phyloP scores from a whole-genome alignment of 2,888 invertebrate species.

The Drosophila limbata region DNA sequence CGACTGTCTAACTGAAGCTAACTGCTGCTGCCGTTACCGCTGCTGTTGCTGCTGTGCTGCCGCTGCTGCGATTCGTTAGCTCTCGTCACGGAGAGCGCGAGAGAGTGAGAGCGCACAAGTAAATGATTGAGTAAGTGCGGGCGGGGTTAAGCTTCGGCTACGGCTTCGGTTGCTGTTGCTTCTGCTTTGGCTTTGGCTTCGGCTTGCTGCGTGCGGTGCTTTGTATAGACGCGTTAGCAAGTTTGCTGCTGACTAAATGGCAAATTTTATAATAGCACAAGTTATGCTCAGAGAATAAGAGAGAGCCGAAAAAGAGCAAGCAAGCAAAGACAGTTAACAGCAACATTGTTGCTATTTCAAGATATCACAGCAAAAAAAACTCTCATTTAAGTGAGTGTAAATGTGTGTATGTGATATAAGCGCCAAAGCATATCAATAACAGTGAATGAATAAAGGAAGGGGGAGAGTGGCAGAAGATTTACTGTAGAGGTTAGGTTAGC shows the following conservation, averaged over 20 bases:
- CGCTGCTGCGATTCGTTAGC: slow-evolving; percentile 16
- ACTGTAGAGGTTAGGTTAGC: slow-evolving; percentile 23
- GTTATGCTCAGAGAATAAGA: slow-evolving; percentile 27
- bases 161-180: slow-evolving; percentile 6
- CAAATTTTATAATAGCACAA: slow-evolving; percentile 58
- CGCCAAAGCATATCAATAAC: slow-evolving; percentile 52
- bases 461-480: not conserved
- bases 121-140: slow-evolving; percentile 29
- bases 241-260: slow-evolving; percentile 81
- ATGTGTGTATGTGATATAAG: slow-evolving; percentile 48
- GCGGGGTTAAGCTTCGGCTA: slow-evolving; percentile 25
- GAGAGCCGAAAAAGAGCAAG: slow-evolving; percentile 15
- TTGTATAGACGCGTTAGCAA: slow-evolving; percentile 79
- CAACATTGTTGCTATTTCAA: slow-evolving; percentile 40
- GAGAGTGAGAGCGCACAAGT: slow-evolving; percentile 14
- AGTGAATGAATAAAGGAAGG: slow-evolving; percentile 7
- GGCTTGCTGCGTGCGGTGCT: slow-evolving; percentile 44
- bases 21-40: slow-evolving; percentile 17
- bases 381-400: slow-evolving; percentile 22
- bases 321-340: slow-evolving; percentile 52
- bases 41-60: slow-evolving; percentile 3
- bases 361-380: slow-evolving; percentile 62
- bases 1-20: slow-evolving; percentile 63
- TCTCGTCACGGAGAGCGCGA: slow-evolving; percentile 16
- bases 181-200: not conserved